Conservation (phyloP, 2,113 vertebrate genomes). For the Toxostoma redivivum region DNA sequence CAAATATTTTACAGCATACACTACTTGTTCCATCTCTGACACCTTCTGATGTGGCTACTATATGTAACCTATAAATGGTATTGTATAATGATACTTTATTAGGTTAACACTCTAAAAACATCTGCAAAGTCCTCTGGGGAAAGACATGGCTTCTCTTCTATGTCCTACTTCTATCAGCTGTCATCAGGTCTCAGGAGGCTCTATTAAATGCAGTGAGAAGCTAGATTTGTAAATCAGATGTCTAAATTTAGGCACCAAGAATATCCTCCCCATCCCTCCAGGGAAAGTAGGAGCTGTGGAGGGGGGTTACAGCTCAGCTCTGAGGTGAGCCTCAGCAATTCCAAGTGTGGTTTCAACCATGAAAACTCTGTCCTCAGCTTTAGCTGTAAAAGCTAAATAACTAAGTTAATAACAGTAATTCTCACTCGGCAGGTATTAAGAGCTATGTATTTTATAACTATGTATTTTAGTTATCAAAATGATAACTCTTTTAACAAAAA, state of each 20-base stretch:
- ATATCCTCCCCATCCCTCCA: background rate
- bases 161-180: background rate
- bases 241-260: background rate
- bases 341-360: background rate
- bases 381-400: background rate
- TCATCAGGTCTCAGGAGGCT: background rate
- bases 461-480: background rate
- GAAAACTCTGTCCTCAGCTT: background rate
- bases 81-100: background rate
- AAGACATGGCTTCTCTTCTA: background rate
- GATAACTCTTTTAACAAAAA: background rate
- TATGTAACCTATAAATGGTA: background rate
- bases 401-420: background rate
- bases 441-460: no score
- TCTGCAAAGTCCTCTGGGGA: background rate
- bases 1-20: background rate
- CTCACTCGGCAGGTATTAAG: background rate
- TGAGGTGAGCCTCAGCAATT: background rate
- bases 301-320: background rate
- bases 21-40: background rate
- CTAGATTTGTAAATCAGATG: background rate
- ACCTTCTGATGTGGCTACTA: background rate
- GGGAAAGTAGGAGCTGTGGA: background rate
- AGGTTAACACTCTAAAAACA: background rate
- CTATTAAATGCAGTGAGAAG: background rate